Percentiles rank a stretch among this genome's conserved stretches.
Evolutionary conservation across 2,797 vertebrate species (phyloP).

Genomic region (Heliangelus exortis): DNA sequence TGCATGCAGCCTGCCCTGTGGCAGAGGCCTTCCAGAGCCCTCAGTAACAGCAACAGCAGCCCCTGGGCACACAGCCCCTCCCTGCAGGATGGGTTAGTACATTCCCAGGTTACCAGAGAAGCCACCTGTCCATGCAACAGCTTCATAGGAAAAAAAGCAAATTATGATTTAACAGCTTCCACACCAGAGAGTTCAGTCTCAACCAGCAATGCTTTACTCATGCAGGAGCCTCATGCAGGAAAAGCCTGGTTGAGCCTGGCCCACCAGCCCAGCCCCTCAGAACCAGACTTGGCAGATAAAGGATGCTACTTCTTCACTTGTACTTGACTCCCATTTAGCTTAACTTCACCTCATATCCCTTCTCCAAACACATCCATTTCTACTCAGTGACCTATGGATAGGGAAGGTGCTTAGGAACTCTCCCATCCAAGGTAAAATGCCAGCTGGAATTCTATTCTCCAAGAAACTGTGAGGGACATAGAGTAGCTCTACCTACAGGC

Average conservation of each 20-base stretch:
- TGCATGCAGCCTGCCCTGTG: neutral
- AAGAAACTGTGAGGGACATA: neutral
- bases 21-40: neutral
- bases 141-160: neutral
- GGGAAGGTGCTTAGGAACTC: neutral
- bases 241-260: neutral
- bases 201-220: neutral
- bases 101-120: constrained; percentile 58
- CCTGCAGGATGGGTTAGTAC: constrained; percentile 61
- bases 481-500: neutral
- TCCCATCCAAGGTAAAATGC: too few relatives aligned
- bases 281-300: neutral
- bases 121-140: constrained; percentile 14
- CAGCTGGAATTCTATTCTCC: neutral
- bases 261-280: neutral
- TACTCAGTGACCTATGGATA: neutral
- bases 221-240: neutral
- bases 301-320: neutral
- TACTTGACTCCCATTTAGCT: neutral
- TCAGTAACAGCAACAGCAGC: constrained; percentile 69
- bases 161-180: too few relatives aligned
- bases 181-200: neutral
- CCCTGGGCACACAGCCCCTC: neutral
- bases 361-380: neutral
- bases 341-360: neutral